Conservation (phyloP, 2,113 vertebrate genomes). For the Eubucco bourcierii region DNA sequence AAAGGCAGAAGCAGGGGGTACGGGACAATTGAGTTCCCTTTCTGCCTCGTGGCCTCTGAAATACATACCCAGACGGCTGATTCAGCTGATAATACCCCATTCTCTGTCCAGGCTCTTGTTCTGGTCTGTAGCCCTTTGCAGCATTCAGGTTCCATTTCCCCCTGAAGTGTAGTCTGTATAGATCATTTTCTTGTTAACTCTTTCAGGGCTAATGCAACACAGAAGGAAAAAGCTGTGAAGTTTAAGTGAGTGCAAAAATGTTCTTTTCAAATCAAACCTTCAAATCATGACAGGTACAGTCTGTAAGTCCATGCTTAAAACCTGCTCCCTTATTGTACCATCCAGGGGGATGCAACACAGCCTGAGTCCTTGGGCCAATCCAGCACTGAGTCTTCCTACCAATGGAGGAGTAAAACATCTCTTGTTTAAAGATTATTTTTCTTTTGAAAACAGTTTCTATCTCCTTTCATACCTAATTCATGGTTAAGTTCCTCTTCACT, state of each 20-base stretch:
- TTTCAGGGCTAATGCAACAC: background rate
- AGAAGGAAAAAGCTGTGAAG: background rate
- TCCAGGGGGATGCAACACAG: rapidly evolving
- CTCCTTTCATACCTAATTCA: background rate
- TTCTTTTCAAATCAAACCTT: background rate
- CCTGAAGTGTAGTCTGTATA: background rate
- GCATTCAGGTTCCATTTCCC: background rate
- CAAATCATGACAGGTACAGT: background rate
- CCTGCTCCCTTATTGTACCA: background rate
- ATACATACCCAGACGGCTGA: background rate
- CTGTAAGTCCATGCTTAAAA: background rate
- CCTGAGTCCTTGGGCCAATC: background rate
- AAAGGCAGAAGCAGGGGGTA: background rate
- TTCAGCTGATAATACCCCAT: background rate
- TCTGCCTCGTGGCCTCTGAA: background rate
- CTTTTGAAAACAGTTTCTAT: background rate
- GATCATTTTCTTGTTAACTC: background rate
- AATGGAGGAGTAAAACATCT: background rate
- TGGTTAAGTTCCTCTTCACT: background rate
- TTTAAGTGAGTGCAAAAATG: background rate
- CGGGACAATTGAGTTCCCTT: rapidly evolving
- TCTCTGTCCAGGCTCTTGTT: background rate
- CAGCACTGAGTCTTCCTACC: background rate
- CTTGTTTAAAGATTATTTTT: background rate
- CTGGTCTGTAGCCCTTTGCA: background rate